Evolutionary conservation across 1,140 invertebrate genomes (phyloP).

Genomic region (Gerris buenoi): DNA sequence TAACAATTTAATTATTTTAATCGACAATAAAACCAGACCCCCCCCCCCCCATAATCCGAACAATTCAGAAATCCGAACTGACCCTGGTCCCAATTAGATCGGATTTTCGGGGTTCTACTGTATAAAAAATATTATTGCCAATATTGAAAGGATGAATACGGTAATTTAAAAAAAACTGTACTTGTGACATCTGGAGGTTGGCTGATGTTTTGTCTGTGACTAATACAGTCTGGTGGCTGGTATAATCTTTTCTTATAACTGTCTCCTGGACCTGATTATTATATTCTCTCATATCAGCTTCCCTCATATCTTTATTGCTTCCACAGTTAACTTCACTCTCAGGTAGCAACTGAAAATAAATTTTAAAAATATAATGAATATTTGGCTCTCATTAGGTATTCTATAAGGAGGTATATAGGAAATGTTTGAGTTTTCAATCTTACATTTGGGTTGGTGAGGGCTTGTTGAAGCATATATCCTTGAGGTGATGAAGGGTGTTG

Average conservation of each 20-base stretch:
- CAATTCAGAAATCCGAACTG: no score
- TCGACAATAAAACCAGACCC: no score
- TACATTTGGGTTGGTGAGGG: conserved; percentile 22
- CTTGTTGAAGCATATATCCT: conserved; percentile 30
- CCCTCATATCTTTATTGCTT: background rate
- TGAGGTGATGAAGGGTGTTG: conserved; percentile 15
- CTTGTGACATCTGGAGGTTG: background rate
- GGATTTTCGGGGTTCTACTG: no score
- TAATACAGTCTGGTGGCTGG: conserved; percentile 14
- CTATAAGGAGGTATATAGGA: no score
- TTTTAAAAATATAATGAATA: no score
- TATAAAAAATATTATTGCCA: no score
- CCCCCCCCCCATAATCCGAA: no score
- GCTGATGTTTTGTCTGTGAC: conserved; percentile 12
- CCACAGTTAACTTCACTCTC: background rate
- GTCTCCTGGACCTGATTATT: conserved; percentile 19
- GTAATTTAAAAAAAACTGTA: no score
- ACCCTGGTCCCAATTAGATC: no score
- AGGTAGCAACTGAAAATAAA: background rate
- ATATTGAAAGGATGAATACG: background rate
- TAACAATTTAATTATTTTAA: no score
- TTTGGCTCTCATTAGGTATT: no score
- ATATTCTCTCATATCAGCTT: background rate
- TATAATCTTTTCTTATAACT: conserved; percentile 20
- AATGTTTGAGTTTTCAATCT: no score